A percentile compares a stretch with the other conserved stretches of the same genome.
phyloP scores from a whole-genome alignment of 2,888 invertebrate genomes.

The Andrena chrysosceles region DNA sequence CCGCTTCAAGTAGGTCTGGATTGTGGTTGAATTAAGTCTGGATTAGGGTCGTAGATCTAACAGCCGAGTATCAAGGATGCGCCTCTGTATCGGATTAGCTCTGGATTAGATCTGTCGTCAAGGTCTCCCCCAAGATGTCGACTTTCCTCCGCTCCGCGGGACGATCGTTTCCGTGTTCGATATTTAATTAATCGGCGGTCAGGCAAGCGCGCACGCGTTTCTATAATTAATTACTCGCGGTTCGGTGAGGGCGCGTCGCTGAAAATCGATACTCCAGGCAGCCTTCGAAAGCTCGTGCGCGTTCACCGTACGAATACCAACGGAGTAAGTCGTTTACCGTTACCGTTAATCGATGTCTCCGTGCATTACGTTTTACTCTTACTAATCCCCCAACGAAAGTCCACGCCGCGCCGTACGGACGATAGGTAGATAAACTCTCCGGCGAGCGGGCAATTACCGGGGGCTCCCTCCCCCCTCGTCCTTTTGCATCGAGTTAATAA shows the following conservation, averaged over 20 bases:
- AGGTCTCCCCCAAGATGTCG: not conserved
- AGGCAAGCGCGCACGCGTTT: slow-evolving; percentile 15
- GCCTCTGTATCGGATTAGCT: not conserved
- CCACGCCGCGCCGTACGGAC: slow-evolving; percentile 28
- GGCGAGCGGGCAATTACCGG: slow-evolving; percentile 67
- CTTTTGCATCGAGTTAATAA: slow-evolving; percentile 67
- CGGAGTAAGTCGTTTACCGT: slow-evolving; percentile 76
- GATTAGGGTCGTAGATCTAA: too few species aligned
- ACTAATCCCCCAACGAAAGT: slow-evolving; percentile 74
- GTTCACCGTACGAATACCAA: slow-evolving; percentile 60
- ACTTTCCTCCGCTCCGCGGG: not conserved
- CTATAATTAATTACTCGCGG: slow-evolving; percentile 63
- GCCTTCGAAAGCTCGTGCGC: slow-evolving; percentile 50
- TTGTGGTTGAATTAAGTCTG: too few species aligned
- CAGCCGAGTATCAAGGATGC: not conserved
- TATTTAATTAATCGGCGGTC: slow-evolving; percentile 58
- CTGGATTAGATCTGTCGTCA: not conserved
- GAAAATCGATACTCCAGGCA: slow-evolving; percentile 58
- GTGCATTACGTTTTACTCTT: slow-evolving; percentile 78
- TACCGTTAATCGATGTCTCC: slow-evolving; percentile 79
- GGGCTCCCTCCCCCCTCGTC: slow-evolving; percentile 54
- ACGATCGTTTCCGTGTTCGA: slow-evolving; percentile 56
- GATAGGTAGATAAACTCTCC: slow-evolving; percentile 65
- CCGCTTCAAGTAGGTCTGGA: too few species aligned
- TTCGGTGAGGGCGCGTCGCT: slow-evolving; percentile 38